Evolutionary conservation across 92 coral and sea anemone genomes (phyloP).

Genomic region (Phenganax stokvisi): DNA sequence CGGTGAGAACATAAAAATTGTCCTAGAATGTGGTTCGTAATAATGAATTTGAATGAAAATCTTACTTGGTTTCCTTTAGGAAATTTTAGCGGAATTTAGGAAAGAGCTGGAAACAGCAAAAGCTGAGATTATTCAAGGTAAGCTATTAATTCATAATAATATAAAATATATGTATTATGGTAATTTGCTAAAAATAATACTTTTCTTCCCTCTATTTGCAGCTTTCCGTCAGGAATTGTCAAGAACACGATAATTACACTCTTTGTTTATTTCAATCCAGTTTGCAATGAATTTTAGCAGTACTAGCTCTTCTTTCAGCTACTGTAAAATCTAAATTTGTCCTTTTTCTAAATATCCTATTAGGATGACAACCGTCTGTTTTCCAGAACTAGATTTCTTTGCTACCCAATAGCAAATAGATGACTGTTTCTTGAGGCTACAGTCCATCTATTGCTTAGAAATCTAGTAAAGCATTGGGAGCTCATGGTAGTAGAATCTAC

Average conservation of each 20-base stretch:
- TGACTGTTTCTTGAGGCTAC: no score
- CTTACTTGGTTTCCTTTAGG: conserved; percentile 38
- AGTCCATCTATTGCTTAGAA: no score
- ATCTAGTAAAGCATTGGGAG: no score
- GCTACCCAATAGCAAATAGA: no score
- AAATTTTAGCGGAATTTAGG: conserved; percentile 71
- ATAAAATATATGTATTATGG: background rate
- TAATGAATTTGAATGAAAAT: background rate
- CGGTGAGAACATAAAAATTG: conserved; percentile 41
- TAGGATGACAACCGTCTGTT: background rate
- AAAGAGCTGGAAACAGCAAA: conserved; percentile 71
- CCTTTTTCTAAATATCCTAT: conserved; percentile 1
- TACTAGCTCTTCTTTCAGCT: background rate
- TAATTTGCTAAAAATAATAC: background rate
- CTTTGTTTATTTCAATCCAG: conserved; percentile 14
- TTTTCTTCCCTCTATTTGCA: background rate
- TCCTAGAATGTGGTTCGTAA: background rate
- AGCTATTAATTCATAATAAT: background rate
- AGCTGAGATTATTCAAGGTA: conserved; percentile 72
- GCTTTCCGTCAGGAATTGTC: conserved; percentile 36
- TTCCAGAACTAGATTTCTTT: background rate
- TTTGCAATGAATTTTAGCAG: conserved; percentile 24
- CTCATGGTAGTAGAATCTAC: no score
- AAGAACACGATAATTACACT: conserved; percentile 19
- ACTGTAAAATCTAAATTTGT: background rate